phyloP scores from a whole-genome alignment of 1,140 invertebrate species.

The Mycetomoellerius zeteki region DNA sequence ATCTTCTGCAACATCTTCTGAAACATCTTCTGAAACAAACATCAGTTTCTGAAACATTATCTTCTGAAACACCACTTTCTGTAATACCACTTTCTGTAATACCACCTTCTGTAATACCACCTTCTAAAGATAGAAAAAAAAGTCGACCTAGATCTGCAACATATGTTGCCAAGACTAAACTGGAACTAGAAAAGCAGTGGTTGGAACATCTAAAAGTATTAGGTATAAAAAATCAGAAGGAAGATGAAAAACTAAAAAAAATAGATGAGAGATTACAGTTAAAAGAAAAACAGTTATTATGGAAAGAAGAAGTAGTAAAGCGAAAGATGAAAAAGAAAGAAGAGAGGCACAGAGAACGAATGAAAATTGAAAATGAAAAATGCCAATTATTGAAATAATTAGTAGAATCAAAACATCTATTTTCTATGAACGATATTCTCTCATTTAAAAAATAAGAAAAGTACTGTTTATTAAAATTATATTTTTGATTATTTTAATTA shows the following conservation, averaged over 20 bases:
- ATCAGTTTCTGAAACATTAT: too few relatives aligned
- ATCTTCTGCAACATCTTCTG: too few relatives aligned
- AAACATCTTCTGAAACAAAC: too few relatives aligned
- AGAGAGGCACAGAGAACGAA: background rate
- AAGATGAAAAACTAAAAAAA: background rate
- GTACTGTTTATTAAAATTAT: too few relatives aligned
- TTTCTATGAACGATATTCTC: background rate
- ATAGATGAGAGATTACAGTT: background rate
- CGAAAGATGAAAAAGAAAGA: background rate
- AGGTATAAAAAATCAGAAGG: background rate
- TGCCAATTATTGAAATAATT: background rate
- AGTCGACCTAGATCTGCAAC: too few relatives aligned
- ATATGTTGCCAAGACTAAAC: background rate
- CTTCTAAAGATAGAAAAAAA: too few relatives aligned
- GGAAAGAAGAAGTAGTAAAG: background rate
- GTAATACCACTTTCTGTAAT: too few relatives aligned
- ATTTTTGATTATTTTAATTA: too few relatives aligned
- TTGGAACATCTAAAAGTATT: background rate
- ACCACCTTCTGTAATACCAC: too few relatives aligned
- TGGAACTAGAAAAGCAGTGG: constrained; percentile 3
- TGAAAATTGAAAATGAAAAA: background rate
- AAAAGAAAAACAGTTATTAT: background rate
- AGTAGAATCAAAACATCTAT: background rate
- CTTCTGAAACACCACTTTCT: too few relatives aligned
- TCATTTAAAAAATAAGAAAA: too few relatives aligned